These are phyloP conservation scores for Patiria miniata DNA, from an alignment of 35 echinoderm and acorn worm genomes.

Conservation along the genomic window DNA sequence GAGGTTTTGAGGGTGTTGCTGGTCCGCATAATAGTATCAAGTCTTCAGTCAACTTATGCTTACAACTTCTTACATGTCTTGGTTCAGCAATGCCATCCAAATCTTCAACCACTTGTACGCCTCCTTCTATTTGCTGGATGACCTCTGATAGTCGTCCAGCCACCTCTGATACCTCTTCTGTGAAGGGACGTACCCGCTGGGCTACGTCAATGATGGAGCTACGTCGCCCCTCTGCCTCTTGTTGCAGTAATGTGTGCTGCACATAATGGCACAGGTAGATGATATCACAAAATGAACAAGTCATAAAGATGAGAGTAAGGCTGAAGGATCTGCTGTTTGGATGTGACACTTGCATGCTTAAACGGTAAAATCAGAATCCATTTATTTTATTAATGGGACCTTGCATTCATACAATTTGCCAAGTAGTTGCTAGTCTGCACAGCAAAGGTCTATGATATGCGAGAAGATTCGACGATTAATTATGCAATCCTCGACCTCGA, in stretches of 20 bases:
- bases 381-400: too few relatives aligned
- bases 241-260: constrained; percentile 61
- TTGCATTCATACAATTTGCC: too few relatives aligned
- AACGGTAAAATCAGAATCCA: too few relatives aligned
- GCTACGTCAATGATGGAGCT: constrained; percentile 61
- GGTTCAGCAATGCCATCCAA: constrained; percentile 84
- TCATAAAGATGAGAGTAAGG: too few relatives aligned
- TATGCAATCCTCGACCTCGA: too few relatives aligned
- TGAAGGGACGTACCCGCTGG: constrained; percentile 68
- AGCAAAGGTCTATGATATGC: too few relatives aligned
- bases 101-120: constrained; percentile 80
- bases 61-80: constrained; percentile 89
- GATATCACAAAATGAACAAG: too few relatives aligned
- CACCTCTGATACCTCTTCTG: constrained; percentile 78
- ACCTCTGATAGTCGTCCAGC: constrained; percentile 61
- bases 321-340: not conserved
- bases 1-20: too few relatives aligned
- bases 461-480: too few relatives aligned
- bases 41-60: too few relatives aligned
- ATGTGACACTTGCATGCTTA: not conserved
- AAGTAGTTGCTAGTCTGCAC: too few relatives aligned
- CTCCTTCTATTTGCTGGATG: constrained; percentile 93
- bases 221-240: constrained; percentile 76
- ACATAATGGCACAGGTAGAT: not conserved
- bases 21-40: too few relatives aligned